A percentile compares a stretch with the other conserved stretches of the same genome.
These are phyloP conservation scores for Chloroceryle aenea DNA, from an alignment of 2,113 vertebrate species.

Conservation along the genomic window DNA sequence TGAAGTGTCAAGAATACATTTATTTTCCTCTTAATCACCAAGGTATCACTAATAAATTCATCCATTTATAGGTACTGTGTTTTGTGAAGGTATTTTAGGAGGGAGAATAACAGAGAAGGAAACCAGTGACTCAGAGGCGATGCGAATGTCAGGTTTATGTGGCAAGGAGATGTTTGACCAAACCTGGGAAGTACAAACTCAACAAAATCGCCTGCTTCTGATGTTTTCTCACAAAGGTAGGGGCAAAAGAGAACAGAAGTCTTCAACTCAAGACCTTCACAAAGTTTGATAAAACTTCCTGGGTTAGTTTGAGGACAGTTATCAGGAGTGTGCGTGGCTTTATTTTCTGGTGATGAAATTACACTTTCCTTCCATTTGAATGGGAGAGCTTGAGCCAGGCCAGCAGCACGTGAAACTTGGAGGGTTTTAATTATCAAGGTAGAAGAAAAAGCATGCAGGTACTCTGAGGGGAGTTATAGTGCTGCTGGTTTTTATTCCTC, in stretches of 20 bases:
- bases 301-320: not conserved
- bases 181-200: not conserved
- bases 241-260: not conserved
- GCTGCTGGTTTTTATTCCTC: slow-evolving; percentile 3
- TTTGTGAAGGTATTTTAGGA: not conserved
- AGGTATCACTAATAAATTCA: not conserved
- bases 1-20: not conserved
- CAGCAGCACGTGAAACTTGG: not conserved
- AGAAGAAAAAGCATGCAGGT: not conserved
- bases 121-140: not conserved
- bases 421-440: not conserved
- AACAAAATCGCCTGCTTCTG: not conserved
- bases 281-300: not conserved
- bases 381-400: not conserved
- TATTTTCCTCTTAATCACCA: not conserved
- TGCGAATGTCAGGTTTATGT: not conserved
- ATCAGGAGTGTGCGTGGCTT: not conserved
- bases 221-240: not conserved
- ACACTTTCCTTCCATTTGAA: not conserved
- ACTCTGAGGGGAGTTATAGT: not conserved
- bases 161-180: not conserved
- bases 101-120: not conserved
- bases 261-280: not conserved
- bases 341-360: not conserved
- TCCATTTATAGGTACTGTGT: not conserved